Evolutionary conservation across 92 coral and sea anemone genomes (phyloP).

Genomic region (Desmophyllum pertusum): DNA sequence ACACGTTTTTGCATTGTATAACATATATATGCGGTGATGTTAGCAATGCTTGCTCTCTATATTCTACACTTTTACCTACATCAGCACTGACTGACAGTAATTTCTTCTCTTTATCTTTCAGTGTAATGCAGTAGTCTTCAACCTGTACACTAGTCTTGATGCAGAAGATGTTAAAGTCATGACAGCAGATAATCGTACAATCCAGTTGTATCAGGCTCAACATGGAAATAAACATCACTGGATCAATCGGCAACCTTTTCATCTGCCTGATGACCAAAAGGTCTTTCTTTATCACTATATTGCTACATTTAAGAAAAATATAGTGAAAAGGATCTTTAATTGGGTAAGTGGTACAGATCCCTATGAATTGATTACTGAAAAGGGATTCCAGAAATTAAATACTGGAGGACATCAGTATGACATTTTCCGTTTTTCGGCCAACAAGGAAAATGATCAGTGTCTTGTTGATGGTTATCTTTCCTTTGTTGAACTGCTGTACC

Average conservation of each 20-base stretch:
- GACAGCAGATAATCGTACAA: not conserved
- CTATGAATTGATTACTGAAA: not conserved
- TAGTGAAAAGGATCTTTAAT: not conserved
- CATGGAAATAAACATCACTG: not conserved
- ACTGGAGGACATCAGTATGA: constrained; percentile 41
- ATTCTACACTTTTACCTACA: no score
- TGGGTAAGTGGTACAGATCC: not conserved
- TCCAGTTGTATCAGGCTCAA: not conserved
- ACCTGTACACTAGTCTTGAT: not conserved
- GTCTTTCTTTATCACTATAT: not conserved
- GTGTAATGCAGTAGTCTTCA: not conserved
- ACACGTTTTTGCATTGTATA: no score
- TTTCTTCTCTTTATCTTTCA: not conserved
- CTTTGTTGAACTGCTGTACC: constrained; percentile 11
- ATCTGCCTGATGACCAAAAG: not conserved
- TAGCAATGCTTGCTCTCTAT: no score
- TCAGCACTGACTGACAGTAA: no score
- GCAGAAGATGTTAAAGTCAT: not conserved
- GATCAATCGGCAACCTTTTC: not conserved
- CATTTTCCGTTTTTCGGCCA: constrained; percentile 36
- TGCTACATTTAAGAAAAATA: not conserved
- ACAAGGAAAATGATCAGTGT: not conserved
- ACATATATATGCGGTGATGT: no score
- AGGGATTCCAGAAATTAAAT: not conserved
- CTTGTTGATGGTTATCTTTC: constrained; percentile 7